Evolutionary conservation across 2,797 vertebrate species (phyloP), one percentile per base, ranked within the genome.

Genomic region (Borostomias antarcticus): DNA sequence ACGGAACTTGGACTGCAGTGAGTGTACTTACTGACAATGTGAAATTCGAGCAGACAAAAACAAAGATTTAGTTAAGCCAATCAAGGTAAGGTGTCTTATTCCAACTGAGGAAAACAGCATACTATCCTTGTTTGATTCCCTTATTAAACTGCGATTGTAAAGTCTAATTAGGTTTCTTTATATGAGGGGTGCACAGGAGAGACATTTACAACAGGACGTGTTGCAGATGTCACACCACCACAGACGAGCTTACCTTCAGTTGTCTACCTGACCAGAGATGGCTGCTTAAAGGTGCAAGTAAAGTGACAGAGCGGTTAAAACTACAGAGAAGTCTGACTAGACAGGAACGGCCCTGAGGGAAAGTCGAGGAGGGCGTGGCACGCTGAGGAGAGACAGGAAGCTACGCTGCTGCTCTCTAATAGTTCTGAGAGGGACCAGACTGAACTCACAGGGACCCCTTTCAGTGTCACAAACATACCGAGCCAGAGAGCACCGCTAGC

Each of bases 181-280:
- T 77, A 74, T 82, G 76, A 72, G 69, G 69, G 62, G 66, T 68
- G 83, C 74, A 85, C 74, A 85, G 51, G 68, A 72, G 63, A 83
- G 79, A 86, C 81, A 62, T 70, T 84, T 79, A 82, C 71, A 86
- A 84, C 81, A 84, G 72, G 82, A 87, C 72, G 74, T 78, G 72
- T 68, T 77, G 81, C 77, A 82, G 80, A 87, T 69, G 77, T 78
- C 87, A 86, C 84, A 84, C 72, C 79, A 78, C 81, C 84, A 77
- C 71, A 81, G 65, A 85, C 77, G 88, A 75, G 80, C 89, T 89
- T 91, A 91, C 92, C 91, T 94, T 91, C 78, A 81, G 82, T 87
- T 88, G 86, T 80, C 87, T 92, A 90, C 76, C 84, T 88, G 87
- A 88, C 74, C 81, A 86, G 85, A 82, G 78, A n/a, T n/a, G 75